Evolutionary conservation across 2,888 invertebrate species (phyloP).

Genomic region (Campaea margaritaria): DNA sequence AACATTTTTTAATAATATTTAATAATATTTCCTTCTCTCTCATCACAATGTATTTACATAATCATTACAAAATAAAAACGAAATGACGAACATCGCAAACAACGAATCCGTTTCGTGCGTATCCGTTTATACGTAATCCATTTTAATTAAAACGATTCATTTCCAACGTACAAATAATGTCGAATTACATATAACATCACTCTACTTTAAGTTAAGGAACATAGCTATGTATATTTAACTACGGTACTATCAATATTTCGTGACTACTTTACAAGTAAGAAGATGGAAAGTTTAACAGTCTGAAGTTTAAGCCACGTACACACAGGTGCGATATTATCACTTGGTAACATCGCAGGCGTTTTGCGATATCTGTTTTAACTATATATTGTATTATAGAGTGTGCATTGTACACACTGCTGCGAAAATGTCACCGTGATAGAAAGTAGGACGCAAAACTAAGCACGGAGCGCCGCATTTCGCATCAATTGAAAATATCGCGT

Average conservation of each 20-base stretch:
- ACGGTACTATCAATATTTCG: conserved; percentile 62
- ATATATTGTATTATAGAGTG: no score
- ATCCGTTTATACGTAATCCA: conserved; percentile 14
- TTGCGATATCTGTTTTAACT: no score
- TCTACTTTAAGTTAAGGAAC: conserved; percentile 72
- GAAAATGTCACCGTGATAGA: no score
- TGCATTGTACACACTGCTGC: no score
- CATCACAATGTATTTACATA: conserved; percentile 80
- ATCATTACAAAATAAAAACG: conserved; percentile 65
- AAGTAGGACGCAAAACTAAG: no score
- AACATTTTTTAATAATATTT: conserved; percentile 68
- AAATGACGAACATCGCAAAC: conserved; percentile 42
- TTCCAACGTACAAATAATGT: conserved; percentile 46
- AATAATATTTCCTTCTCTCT: conserved; percentile 73
- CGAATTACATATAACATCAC: conserved; percentile 69
- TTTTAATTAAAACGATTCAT: conserved; percentile 37
- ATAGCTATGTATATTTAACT: conserved; percentile 76
- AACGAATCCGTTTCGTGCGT: conserved; percentile 37
- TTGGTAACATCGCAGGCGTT: no score
- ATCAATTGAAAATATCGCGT: no score
- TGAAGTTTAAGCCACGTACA: conserved; percentile 54
- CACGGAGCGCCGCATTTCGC: no score
- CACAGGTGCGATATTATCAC: no score
- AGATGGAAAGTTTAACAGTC: conserved; percentile 65
- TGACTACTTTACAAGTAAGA: conserved; percentile 77